Evolutionary conservation across 2,113 vertebrate genomes (phyloP).

Genomic region (Erythrocercus mccallii): DNA sequence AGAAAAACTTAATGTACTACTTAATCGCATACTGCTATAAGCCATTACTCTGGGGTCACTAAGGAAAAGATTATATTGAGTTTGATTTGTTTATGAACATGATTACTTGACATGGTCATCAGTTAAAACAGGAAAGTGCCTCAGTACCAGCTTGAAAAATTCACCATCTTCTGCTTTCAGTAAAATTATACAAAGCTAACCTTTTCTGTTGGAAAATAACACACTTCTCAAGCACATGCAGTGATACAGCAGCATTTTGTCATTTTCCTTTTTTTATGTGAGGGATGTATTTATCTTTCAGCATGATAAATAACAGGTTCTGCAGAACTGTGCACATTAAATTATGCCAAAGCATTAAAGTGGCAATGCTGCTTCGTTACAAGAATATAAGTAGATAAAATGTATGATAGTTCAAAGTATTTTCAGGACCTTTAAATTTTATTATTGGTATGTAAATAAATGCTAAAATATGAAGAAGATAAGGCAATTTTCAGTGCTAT

Average conservation of each 20-base stretch:
- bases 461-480: neutral
- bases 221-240: neutral
- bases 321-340: neutral
- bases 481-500: neutral
- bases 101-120: neutral
- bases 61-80: neutral
- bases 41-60: neutral
- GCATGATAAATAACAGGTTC: neutral
- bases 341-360: neutral
- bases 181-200: neutral
- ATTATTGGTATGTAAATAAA: neutral
- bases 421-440: neutral
- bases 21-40: neutral
- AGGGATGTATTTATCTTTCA: neutral
- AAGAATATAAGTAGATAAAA: neutral
- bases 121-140: neutral
- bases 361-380: neutral
- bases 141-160: neutral
- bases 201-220: neutral
- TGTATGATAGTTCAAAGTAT: neutral
- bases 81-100: neutral
- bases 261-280: neutral
- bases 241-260: neutral
- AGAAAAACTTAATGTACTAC: neutral
- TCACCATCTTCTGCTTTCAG: neutral